phyloP scores from a whole-genome alignment of 2,113 vertebrate genomes.

The Amia ocellicauda region DNA sequence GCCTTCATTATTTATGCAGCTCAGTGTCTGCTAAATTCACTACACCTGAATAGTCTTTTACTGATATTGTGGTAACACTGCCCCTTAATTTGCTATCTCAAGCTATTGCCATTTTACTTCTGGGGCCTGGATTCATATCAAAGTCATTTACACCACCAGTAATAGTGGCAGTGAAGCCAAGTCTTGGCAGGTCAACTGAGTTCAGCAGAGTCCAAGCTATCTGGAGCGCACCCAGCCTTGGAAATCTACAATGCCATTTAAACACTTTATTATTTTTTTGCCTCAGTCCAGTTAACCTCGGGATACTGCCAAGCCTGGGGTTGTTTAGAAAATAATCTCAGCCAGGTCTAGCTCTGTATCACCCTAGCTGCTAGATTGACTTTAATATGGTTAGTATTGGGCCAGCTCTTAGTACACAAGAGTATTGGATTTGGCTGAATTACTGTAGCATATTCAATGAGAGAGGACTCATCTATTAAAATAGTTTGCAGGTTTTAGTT shows the following conservation, averaged over 20 bases:
- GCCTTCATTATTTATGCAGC: too few relatives aligned
- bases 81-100: slow-evolving; percentile 19
- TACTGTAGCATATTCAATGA: too few relatives aligned
- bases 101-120: slow-evolving; percentile 43
- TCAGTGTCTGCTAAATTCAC: too few relatives aligned
- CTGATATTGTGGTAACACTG: neutral
- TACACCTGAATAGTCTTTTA: slow-evolving; percentile 27
- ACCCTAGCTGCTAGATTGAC: slow-evolving; percentile 23
- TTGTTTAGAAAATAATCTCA: slow-evolving; percentile 29
- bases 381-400: slow-evolving; percentile 14
- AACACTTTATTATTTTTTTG: slow-evolving; percentile 20
- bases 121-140: slow-evolving; percentile 50
- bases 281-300: slow-evolving; percentile 30
- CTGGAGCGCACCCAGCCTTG: slow-evolving; percentile 13
- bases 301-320: slow-evolving; percentile 12
- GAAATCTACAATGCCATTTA: slow-evolving; percentile 20
- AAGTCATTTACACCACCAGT: slow-evolving; percentile 25
- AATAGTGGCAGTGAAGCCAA: slow-evolving; percentile 28
- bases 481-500: too few relatives aligned
- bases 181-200: slow-evolving; percentile 20
- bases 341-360: slow-evolving; percentile 17
- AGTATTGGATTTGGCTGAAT: too few relatives aligned
- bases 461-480: too few relatives aligned
- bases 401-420: slow-evolving; percentile 17
- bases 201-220: slow-evolving; percentile 20